Conservation (phyloP, 2,888 invertebrate species). For the Phorcus lineatus region DNA sequence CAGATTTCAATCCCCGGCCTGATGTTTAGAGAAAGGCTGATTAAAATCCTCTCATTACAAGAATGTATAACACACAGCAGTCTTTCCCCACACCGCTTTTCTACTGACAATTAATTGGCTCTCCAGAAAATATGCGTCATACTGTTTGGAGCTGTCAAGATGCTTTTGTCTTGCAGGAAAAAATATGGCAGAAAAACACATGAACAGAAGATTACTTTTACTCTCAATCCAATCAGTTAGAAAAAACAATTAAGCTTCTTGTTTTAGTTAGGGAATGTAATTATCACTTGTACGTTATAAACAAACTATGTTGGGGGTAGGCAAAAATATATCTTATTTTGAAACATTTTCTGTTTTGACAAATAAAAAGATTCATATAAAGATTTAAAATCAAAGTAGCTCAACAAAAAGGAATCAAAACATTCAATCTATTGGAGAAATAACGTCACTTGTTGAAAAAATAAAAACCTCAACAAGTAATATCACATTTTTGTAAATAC, state of each 20-base stretch:
- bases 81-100: background rate
- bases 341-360: background rate
- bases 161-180: conserved; percentile 18
- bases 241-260: conserved; percentile 7
- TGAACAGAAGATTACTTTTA: conserved; percentile 6
- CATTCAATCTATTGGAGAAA: no score
- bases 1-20: conserved; percentile 27
- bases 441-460: no score
- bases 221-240: conserved; percentile 2
- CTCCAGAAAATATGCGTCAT: conserved; percentile 27
- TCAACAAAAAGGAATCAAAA: no score
- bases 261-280: background rate
- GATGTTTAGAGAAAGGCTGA: conserved; percentile 28
- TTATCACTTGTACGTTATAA: background rate
- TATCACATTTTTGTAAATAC: no score
- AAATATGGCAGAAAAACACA: conserved; percentile 14
- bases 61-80: conserved; percentile 27
- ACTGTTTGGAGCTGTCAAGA: conserved; percentile 8
- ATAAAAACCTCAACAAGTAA: no score
- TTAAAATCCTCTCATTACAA: conserved; percentile 30
- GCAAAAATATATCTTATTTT: background rate
- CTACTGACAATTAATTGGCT: conserved; percentile 25
- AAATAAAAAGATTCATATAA: no score
- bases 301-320: background rate
- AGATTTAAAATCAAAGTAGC: no score